Evolutionary conservation across 2,113 vertebrate genomes (phyloP).

Genomic region (Nannospalax galili): DNA sequence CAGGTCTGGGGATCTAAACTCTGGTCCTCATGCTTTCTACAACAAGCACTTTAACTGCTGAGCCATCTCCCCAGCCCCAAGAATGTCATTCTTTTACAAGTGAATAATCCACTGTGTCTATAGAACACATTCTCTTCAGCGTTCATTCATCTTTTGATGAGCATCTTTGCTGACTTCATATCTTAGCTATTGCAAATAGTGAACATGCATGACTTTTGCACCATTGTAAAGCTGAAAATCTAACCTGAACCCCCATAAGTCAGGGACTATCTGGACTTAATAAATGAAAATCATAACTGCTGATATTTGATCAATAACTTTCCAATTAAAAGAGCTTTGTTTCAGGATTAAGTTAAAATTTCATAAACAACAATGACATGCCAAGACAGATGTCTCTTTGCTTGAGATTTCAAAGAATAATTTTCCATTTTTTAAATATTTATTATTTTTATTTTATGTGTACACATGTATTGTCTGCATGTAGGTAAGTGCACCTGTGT

Average conservation of each 20-base stretch:
- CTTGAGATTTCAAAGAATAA: not conserved
- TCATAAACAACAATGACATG: not conserved
- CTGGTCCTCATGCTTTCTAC: not conserved
- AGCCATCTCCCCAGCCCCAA: not conserved
- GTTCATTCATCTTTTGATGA: not conserved
- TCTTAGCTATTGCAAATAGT: not conserved
- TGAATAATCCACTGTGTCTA: not conserved
- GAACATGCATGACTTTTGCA: not conserved
- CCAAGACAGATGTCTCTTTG: not conserved
- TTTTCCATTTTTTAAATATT: not conserved
- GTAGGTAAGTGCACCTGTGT: no score
- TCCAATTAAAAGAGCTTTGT: conserved; percentile 20
- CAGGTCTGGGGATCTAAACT: not conserved
- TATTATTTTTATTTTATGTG: no score
- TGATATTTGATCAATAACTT: not conserved
- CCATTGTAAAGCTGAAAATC: not conserved
- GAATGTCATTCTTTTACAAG: not conserved
- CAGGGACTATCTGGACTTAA: not conserved
- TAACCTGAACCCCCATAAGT: not conserved
- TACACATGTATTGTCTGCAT: no score
- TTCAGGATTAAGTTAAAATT: conserved; percentile 44
- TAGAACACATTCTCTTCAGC: not conserved
- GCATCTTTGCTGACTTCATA: not conserved
- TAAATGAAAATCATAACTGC: not conserved
- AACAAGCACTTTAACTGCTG: not conserved